Conservation (phyloP, 2,797 vertebrate species). For the Podarcis lilfordi region DNA sequence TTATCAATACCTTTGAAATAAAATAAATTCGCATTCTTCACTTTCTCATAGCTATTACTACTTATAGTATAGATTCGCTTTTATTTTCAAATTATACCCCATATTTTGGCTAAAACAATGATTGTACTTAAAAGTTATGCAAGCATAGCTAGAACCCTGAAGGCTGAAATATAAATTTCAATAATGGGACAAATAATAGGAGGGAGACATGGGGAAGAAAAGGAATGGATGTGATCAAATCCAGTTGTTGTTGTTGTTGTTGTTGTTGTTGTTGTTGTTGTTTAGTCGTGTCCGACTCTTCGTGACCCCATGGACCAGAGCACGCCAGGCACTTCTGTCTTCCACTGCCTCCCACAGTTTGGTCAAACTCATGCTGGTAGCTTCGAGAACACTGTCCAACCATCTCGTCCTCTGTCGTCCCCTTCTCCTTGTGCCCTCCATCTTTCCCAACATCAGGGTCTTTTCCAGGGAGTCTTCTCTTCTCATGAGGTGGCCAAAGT, state of each 20-base stretch:
- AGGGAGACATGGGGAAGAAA: not conserved
- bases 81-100: not conserved
- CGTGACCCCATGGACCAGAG: too few relatives aligned
- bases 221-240: not conserved
- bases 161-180: not conserved
- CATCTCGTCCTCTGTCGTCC: too few relatives aligned
- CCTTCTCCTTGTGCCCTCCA: too few relatives aligned
- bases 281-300: too few relatives aligned
- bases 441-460: too few relatives aligned
- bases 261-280: too few relatives aligned
- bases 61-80: not conserved
- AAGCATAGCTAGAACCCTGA: not conserved
- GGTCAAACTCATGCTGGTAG: too few relatives aligned
- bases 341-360: too few relatives aligned
- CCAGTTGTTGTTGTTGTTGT: not conserved
- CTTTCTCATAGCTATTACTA: not conserved
- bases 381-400: too few relatives aligned
- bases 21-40: not conserved
- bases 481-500: too few relatives aligned
- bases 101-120: not conserved
- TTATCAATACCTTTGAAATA: conserved; percentile 3
- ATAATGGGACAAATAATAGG: not conserved
- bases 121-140: not conserved
- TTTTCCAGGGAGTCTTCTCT: too few relatives aligned
- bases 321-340: too few relatives aligned